Evolutionary conservation across 2,113 vertebrate species (phyloP).

Genomic region (Mesembrinibis cayennensis): DNA sequence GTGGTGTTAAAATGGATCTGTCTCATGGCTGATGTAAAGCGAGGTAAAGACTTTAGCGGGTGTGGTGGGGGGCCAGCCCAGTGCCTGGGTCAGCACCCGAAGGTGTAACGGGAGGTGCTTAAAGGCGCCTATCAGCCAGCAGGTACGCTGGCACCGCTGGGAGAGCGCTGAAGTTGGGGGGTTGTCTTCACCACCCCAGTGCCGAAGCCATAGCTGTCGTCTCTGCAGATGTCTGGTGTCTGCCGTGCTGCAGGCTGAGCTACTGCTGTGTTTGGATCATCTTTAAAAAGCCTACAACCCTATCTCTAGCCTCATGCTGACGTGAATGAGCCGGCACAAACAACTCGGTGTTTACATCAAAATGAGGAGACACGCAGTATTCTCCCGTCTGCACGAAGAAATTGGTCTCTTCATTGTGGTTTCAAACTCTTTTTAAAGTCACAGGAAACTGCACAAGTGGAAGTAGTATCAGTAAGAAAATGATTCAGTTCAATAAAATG

Average conservation of each 20-base stretch:
- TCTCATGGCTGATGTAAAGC: rapidly evolving
- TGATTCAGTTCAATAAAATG: not conserved
- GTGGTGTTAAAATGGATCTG: too few species aligned
- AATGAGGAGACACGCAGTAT: rapidly evolving
- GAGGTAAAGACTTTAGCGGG: rapidly evolving
- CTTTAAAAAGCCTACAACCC: not conserved
- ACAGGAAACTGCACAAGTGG: not conserved
- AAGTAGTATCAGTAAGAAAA: not conserved
- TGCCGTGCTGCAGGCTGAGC: not conserved
- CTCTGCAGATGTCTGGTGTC: rapidly evolving
- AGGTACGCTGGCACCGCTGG: rapidly evolving
- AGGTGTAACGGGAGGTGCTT: too few species aligned
- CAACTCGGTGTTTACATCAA: not conserved
- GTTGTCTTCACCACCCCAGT: rapidly evolving
- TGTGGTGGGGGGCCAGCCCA: not conserved
- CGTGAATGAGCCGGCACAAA: rapidly evolving
- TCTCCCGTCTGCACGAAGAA: not conserved
- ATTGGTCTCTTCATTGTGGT: rapidly evolving
- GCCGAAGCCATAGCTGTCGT: rapidly evolving
- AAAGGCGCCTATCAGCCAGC: not conserved
- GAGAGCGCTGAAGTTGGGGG: rapidly evolving
- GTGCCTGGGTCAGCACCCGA: too few species aligned
- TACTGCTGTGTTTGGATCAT: not conserved
- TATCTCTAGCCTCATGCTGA: rapidly evolving
- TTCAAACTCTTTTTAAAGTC: not conserved